Conservation (phyloP, 2,888 invertebrate species). For the Oscheius myriophilus region DNA sequence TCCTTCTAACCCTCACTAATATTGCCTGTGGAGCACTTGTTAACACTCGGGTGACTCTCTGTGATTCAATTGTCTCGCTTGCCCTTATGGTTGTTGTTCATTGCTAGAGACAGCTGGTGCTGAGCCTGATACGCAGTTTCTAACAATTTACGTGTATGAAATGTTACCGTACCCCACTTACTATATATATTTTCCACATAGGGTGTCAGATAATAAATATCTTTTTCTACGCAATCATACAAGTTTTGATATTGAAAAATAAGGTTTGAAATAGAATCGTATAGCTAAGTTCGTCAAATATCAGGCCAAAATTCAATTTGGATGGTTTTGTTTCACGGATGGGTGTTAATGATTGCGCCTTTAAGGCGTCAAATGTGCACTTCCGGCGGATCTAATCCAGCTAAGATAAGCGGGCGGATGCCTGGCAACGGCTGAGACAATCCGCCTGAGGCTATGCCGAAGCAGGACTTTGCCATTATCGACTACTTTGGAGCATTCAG, state of each 20-base stretch:
- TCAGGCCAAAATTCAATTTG: too few species aligned
- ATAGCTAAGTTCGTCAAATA: too few species aligned
- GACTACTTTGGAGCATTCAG: constrained; percentile 39
- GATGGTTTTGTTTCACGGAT: too few species aligned
- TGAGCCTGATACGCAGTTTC: background rate
- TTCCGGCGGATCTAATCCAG: too few species aligned
- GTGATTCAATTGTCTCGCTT: constrained; percentile 16
- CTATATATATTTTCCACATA: background rate
- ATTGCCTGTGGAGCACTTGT: constrained; percentile 16
- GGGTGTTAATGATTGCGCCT: too few species aligned
- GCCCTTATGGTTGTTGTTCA: constrained; percentile 22
- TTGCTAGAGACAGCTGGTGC: constrained; percentile 6
- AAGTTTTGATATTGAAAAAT: too few species aligned
- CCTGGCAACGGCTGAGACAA: constrained; percentile 3
- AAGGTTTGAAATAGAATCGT: too few species aligned
- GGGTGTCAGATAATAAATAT: too few species aligned
- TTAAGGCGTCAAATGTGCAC: too few species aligned
- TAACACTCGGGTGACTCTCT: constrained; percentile 12
- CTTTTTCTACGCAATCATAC: too few species aligned
- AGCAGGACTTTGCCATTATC: constrained; percentile 39
- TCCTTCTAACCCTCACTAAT: background rate
- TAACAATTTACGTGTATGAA: background rate
- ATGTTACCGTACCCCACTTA: background rate
- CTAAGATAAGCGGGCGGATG: background rate
- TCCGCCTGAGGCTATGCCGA: constrained; percentile 32